Conservation (phyloP, 2,888 invertebrate species). For the Neoitamus cyanurus region DNA sequence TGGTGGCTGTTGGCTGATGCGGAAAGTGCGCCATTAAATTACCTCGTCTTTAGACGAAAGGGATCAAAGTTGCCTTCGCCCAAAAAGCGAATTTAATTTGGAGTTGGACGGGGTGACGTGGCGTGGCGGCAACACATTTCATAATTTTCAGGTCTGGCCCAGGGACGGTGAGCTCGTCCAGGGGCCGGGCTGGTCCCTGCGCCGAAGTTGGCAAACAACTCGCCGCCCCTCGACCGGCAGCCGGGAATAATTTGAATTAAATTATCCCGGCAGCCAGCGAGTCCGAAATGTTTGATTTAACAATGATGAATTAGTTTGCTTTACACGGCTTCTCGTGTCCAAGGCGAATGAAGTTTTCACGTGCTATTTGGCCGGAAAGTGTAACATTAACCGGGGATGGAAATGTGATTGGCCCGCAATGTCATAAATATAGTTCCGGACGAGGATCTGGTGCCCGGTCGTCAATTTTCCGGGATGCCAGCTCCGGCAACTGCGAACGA, state of each 20-base stretch:
- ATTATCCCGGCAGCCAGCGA: background rate
- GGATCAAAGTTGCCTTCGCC: background rate
- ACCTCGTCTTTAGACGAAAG: background rate
- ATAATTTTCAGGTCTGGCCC: background rate
- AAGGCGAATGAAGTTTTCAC: background rate
- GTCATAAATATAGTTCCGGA: background rate
- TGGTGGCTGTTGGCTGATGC: background rate
- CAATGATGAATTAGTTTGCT: conserved; percentile 30
- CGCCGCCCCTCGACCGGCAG: background rate
- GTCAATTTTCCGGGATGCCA: background rate
- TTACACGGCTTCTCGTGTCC: background rate
- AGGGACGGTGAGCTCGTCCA: background rate
- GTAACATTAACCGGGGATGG: conserved; percentile 1
- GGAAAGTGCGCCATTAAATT: background rate
- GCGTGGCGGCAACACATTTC: background rate
- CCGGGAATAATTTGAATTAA: conserved; percentile 8
- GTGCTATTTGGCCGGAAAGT: background rate
- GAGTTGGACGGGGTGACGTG: background rate
- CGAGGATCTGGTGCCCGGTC: background rate
- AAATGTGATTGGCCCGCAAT: conserved; percentile 3
- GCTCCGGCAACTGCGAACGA: background rate
- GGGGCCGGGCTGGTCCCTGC: background rate
- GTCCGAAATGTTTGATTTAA: conserved; percentile 3
- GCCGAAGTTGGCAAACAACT: background rate
- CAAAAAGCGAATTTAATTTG: background rate